Percentiles rank a stretch among this genome's conserved stretches.
These are phyloP conservation scores for Calliopum simillimum DNA, from an alignment of 2,888 invertebrate species.

Conservation along the genomic window DNA sequence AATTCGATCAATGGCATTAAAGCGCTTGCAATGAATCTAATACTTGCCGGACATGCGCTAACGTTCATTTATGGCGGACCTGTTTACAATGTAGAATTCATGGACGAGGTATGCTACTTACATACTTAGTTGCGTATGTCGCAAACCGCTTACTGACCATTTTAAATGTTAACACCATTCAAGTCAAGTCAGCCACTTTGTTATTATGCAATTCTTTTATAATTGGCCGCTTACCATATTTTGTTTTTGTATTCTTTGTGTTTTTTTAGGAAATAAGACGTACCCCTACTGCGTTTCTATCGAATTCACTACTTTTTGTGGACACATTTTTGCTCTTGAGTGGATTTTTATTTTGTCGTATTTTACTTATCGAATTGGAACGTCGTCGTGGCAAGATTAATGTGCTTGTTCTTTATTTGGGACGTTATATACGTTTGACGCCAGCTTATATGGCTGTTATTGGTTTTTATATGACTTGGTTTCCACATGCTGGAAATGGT, in stretches of 20 bases:
- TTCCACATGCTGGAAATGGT: constrained; percentile 77
- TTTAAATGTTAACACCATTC: too few species aligned
- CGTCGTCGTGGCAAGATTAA: constrained; percentile 75
- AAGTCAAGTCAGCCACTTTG: neutral
- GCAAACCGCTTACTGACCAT: too few species aligned
- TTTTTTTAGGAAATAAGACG: constrained; percentile 70
- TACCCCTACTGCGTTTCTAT: constrained; percentile 72
- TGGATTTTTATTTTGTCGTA: constrained; percentile 77
- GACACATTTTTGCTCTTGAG: constrained; percentile 79
- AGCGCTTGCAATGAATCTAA: constrained; percentile 76
- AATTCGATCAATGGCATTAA: constrained; percentile 77
- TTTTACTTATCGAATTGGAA: constrained; percentile 76
- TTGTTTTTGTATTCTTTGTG: constrained; percentile 1
- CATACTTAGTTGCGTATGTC: too few species aligned
- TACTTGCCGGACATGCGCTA: constrained; percentile 76
- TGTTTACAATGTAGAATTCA: constrained; percentile 74
- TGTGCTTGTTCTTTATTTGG: constrained; percentile 73
- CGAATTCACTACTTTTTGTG: constrained; percentile 78
- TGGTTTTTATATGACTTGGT: constrained; percentile 79
- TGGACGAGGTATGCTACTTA: constrained; percentile 49
- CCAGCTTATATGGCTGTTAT: constrained; percentile 80
- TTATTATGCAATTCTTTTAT: neutral
- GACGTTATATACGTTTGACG: constrained; percentile 79
- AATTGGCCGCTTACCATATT: neutral
- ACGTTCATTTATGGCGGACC: constrained; percentile 77